Evolutionary conservation across 2,888 invertebrate genomes (phyloP).

Genomic region (Cataglyphis altisquamis): DNA sequence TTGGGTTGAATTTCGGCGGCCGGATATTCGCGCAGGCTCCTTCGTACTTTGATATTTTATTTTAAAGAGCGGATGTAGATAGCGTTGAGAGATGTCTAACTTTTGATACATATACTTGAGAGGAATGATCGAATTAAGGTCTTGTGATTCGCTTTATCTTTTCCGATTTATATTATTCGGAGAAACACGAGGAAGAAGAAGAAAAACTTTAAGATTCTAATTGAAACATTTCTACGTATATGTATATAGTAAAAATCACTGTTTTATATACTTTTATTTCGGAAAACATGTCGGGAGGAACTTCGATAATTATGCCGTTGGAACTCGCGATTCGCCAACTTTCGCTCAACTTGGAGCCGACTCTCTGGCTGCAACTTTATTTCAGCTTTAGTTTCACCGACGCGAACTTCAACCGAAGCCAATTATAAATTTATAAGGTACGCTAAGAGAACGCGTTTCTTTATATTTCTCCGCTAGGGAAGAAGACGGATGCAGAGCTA

Average conservation of each 20-base stretch:
- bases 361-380: slow-evolving; percentile 22
- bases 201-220: slow-evolving; percentile 2
- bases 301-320: slow-evolving; percentile 41
- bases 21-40: slow-evolving; percentile 6
- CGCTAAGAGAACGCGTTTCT: slow-evolving; percentile 12
- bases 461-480: neutral
- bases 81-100: neutral
- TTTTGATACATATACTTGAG: neutral
- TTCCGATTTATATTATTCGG: neutral
- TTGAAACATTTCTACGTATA: neutral
- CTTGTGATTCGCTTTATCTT: slow-evolving; percentile 1
- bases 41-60: slow-evolving; percentile 7
- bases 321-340: slow-evolving; percentile 27
- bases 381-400: slow-evolving; percentile 5
- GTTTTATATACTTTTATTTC: slow-evolving; percentile 31
- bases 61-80: neutral
- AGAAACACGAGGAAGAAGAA: neutral
- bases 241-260: neutral
- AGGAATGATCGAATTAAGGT: neutral
- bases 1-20: neutral
- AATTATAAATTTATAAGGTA: slow-evolving; percentile 50
- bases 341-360: slow-evolving; percentile 33
- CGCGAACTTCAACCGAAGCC: slow-evolving; percentile 19
- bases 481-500: slow-evolving; percentile 1
- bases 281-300: slow-evolving; percentile 30